Evolutionary conservation across 23 tunicate genomes (phyloP), one percentile per base, ranked within the genome.

Genomic region (Halocynthia roretzi): DNA sequence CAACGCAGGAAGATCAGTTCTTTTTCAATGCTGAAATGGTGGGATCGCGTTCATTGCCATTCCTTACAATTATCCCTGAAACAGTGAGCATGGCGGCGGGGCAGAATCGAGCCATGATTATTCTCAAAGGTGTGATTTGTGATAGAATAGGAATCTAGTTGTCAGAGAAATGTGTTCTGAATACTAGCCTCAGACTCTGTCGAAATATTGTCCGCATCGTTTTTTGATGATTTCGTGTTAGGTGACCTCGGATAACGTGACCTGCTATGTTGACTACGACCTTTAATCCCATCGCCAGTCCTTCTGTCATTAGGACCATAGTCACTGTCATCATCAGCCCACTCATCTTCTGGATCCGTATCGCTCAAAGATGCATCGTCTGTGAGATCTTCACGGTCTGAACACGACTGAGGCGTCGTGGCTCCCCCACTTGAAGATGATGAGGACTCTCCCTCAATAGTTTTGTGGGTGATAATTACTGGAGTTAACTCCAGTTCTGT

Each of bases 321-420:
- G 78, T 83, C 76, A 8, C 80, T 68, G n/a, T 83, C 87, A 53
- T 83, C 80, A 60, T 75, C 81, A 18, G 61, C 67, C 70, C 80
- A 80, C 18, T 61, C 80, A 18, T 50, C 80, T 11, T 82, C 85
- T 6, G 21, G 50, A 18, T 50, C 80, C 5, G 77, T 74, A 21
- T 71, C 84, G 60, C 77, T 71, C 17, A 71, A 56, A 20, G 77
- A 55, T 0, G 80, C 57, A 49, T 61, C 54, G n/a, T 73, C 80
- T 22, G 67, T 56, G 6, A 15, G 12, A 21, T 56, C 61, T 15
- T 71, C 58, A 53, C 48, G 44, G 53, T 18, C 50, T 1, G 72
- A 73, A 31, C 54, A 63, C 10, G 76, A 74, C 18, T 53, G 76
- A 31, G 84, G 17, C 48, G 83, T 50, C 51, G 44, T 51, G 49